phyloP scores from a whole-genome alignment of 2,113 vertebrate genomes.

The Dromiciops gliroides region DNA sequence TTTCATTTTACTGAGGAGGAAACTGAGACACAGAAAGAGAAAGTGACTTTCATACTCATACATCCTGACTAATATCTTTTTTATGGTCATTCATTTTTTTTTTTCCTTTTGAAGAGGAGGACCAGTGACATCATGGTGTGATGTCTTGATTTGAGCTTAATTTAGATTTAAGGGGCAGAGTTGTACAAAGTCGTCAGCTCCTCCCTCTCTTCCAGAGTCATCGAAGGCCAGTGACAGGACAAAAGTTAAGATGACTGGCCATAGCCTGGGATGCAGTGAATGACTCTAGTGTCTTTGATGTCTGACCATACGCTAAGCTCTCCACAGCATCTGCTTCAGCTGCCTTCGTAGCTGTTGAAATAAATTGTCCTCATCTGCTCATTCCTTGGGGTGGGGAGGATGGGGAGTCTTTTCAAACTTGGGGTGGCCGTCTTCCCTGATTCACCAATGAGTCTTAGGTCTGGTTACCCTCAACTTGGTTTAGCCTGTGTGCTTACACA shows the following conservation, averaged over 20 bases:
- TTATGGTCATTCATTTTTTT: background rate
- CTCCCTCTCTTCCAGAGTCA: background rate
- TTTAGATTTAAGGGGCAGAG: background rate
- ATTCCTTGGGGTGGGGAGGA: background rate
- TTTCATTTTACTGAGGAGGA: background rate
- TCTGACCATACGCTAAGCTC: background rate
- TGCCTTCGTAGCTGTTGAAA: background rate
- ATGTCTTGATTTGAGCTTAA: background rate
- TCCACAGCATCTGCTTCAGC: background rate
- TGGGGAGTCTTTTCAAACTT: background rate
- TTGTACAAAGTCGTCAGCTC: background rate
- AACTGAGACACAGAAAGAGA: background rate
- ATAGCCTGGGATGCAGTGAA: background rate
- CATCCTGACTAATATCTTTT: background rate
- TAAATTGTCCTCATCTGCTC: background rate
- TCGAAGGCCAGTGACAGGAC: background rate
- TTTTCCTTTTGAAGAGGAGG: background rate
- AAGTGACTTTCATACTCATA: background rate
- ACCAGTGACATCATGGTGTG: background rate
- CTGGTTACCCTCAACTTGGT: background rate
- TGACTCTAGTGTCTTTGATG: background rate
- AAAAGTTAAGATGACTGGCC: background rate
- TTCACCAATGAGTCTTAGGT: background rate
- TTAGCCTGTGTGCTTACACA: background rate
- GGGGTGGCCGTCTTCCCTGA: background rate